Evolutionary conservation across 2,113 vertebrate species (phyloP).

Genomic region (Panthera uncia): DNA sequence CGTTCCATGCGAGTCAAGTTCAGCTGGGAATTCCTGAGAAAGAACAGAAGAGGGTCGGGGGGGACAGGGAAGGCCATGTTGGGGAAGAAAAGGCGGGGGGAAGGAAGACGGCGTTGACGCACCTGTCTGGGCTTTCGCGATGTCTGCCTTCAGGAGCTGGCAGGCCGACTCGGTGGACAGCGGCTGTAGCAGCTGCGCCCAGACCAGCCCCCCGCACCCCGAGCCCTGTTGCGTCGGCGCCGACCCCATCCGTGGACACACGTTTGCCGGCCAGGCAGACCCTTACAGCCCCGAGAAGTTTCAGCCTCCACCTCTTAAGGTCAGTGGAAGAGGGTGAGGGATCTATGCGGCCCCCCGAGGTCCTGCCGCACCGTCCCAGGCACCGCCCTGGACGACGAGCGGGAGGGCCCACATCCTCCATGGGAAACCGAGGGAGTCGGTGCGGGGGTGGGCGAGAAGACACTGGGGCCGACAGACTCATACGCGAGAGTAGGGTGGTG

Average conservation of each 20-base stretch:
- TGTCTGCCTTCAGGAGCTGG: conserved; percentile 90
- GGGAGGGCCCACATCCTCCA: background rate
- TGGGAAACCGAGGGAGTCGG: background rate
- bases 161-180: conserved; percentile 97
- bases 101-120: background rate
- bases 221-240: conserved; percentile 86
- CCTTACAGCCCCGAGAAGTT: conserved; percentile 84
- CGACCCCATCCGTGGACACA: conserved; percentile 82
- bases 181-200: conserved; percentile 95
- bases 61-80: background rate
- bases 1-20: background rate
- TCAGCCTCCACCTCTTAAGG: conserved; percentile 87
- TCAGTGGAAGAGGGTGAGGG: conserved; percentile 70
- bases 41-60: background rate
- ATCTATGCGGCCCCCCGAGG: background rate
- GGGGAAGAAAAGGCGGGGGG: background rate
- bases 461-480: background rate
- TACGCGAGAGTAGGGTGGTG: accelerated
- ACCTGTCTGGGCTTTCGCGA: background rate
- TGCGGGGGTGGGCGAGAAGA: background rate
- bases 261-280: conserved; percentile 85
- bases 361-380: background rate
- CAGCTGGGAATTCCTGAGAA: background rate
- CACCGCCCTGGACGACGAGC: background rate
- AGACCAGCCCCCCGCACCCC: conserved; percentile 87